Evolutionary conservation across 2,113 vertebrate species (phyloP).

Genomic region (Dromas ardeola): DNA sequence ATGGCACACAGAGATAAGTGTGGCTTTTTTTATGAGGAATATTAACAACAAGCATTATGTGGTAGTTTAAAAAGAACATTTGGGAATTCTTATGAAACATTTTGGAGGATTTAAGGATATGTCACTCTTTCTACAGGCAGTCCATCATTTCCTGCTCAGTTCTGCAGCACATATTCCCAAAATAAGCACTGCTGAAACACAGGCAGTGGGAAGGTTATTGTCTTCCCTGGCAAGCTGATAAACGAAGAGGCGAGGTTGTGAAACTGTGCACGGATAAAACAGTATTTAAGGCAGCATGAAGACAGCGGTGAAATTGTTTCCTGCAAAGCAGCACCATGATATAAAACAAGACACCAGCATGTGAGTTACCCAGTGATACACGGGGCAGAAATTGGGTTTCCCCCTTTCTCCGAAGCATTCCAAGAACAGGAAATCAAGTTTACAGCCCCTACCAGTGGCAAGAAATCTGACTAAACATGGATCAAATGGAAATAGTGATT

Average conservation of each 20-base stretch:
- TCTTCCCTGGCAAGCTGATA: conserved; percentile 23
- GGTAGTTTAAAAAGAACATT: neutral
- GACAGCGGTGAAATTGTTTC: neutral
- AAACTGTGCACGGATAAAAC: neutral
- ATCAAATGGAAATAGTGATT: neutral
- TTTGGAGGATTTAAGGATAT: neutral
- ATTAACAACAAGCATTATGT: neutral
- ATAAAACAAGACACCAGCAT: neutral
- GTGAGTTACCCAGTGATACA: neutral
- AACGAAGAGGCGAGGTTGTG: conserved; percentile 24
- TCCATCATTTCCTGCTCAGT: neutral
- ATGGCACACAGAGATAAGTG: no score
- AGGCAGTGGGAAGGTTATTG: conserved; percentile 39
- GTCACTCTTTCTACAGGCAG: neutral
- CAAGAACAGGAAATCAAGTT: neutral
- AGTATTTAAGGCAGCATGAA: neutral
- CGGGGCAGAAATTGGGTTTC: neutral
- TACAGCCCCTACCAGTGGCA: neutral
- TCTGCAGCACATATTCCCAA: neutral
- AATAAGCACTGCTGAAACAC: neutral
- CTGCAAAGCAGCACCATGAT: neutral
- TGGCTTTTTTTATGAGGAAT: neutral
- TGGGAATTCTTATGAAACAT: neutral
- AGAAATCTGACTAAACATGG: neutral
- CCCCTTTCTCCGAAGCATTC: neutral